Conservation (phyloP, 2,113 vertebrate genomes). For the Reinhardtius hippoglossoides region DNA sequence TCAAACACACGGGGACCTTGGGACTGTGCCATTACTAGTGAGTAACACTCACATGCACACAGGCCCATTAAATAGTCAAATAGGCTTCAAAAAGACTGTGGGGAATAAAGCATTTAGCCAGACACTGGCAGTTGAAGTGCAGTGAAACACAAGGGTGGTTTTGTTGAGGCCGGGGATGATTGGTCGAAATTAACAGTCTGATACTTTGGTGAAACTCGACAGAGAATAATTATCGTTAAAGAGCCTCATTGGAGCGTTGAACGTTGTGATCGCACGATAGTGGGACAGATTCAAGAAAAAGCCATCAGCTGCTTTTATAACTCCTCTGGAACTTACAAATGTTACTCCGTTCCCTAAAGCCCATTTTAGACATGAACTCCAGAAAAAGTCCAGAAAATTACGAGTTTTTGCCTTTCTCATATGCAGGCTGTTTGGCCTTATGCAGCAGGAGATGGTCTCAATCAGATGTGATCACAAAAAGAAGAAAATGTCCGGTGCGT, state of each 20-base stretch:
- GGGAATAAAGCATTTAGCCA: slow-evolving; percentile 66
- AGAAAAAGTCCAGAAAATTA: background rate
- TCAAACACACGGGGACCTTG: slow-evolving; percentile 6
- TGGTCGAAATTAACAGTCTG: slow-evolving; percentile 54
- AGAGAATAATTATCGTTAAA: slow-evolving; percentile 51
- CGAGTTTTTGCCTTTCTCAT: too few species aligned
- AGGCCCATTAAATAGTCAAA: slow-evolving; percentile 47
- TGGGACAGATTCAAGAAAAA: slow-evolving; percentile 17
- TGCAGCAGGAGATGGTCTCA: too few species aligned
- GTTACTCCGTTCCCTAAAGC: background rate
- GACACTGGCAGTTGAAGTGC: slow-evolving; percentile 47
- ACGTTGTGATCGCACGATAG: slow-evolving; percentile 19
- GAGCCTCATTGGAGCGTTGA: slow-evolving; percentile 40
- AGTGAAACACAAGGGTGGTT: slow-evolving; percentile 67
- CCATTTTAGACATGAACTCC: too few species aligned
- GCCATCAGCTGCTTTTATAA: background rate
- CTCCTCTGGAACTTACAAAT: background rate
- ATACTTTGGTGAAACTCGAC: slow-evolving; percentile 34
- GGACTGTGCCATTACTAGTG: slow-evolving; percentile 7
- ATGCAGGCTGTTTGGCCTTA: too few species aligned
- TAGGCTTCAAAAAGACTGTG: slow-evolving; percentile 35
- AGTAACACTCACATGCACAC: slow-evolving; percentile 35
- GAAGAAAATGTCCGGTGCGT: too few species aligned
- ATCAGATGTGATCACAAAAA: too few species aligned
- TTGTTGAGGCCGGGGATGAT: slow-evolving; percentile 41